A percentile compares a stretch with the other conserved stretches of the same genome.
phyloP scores from a whole-genome alignment of 2,888 invertebrate species.

The Phengaris alcon region DNA sequence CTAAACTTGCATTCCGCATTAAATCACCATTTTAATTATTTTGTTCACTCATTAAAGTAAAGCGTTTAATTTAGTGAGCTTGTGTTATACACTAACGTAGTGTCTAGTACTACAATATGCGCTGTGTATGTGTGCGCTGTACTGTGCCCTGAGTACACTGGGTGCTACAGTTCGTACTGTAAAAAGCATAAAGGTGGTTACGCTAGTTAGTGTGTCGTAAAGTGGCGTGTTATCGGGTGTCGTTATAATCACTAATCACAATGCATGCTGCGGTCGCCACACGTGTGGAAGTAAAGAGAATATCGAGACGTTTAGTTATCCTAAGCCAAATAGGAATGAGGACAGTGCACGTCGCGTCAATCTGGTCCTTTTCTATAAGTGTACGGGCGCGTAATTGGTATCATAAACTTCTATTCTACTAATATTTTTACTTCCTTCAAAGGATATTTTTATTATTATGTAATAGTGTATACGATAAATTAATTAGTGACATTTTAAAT shows the following conservation, averaged over 20 bases:
- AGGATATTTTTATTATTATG: too few species aligned
- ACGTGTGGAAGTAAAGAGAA: constrained; percentile 45
- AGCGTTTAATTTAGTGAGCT: neutral
- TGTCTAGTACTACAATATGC: neutral
- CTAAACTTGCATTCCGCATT: neutral
- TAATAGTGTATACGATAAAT: too few species aligned
- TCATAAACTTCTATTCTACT: too few species aligned
- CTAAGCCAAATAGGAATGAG: neutral
- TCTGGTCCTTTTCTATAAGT: too few species aligned
- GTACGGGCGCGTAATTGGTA: too few species aligned
- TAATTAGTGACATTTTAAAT: too few species aligned
- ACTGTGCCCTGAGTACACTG: neutral
- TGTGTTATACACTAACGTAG: neutral
- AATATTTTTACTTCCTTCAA: too few species aligned
- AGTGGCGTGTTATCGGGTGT: constrained; percentile 43
- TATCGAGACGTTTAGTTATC: constrained; percentile 50
- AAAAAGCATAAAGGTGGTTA: constrained; percentile 32
- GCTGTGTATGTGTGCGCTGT: too few species aligned
- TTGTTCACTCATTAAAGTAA: neutral
- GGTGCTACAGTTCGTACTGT: neutral
- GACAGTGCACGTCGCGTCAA: too few species aligned
- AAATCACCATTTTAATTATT: constrained; percentile 1
- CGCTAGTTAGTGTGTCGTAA: constrained; percentile 40
- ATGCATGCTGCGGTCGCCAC: constrained; percentile 38
- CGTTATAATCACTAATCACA: constrained; percentile 46